A percentile compares a stretch with the other conserved stretches of the same genome.
phyloP scores from a whole-genome alignment of 2,888 invertebrate species.

The Disparrhopalites patrizii region DNA sequence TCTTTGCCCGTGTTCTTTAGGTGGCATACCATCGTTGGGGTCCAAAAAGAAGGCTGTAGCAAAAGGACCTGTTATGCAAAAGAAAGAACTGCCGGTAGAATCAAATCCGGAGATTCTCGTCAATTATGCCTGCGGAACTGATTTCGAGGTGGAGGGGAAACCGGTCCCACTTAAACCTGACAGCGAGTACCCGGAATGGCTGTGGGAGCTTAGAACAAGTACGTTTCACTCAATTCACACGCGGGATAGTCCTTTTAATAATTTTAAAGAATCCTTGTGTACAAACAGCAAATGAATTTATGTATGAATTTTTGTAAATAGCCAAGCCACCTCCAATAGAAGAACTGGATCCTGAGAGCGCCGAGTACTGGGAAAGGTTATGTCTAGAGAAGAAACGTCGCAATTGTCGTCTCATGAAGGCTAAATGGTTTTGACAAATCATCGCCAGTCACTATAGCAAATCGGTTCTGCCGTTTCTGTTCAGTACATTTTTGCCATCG shows the following conservation, averaged over 20 bases:
- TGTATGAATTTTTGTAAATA: conserved; percentile 38
- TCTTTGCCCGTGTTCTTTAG: background rate
- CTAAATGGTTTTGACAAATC: conserved; percentile 60
- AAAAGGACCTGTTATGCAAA: conserved; percentile 62
- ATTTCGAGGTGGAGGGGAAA: conserved; percentile 67
- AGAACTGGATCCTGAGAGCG: conserved; percentile 71
- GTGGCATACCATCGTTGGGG: conserved; percentile 43
- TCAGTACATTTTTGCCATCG: too few relatives aligned
- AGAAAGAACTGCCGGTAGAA: conserved; percentile 74
- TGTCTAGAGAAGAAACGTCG: conserved; percentile 62
- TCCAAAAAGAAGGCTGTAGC: conserved; percentile 57
- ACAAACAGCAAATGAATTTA: background rate
- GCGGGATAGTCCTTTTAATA: too few relatives aligned
- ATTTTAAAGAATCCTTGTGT: background rate
- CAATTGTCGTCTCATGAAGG: conserved; percentile 61
- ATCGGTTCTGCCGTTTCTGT: too few relatives aligned
- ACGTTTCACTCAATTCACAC: conserved; percentile 16
- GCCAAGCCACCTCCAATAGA: conserved; percentile 60
- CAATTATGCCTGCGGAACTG: conserved; percentile 77
- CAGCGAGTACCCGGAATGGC: conserved; percentile 86
- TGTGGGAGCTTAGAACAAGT: conserved; percentile 72
- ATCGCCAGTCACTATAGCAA: too few relatives aligned
- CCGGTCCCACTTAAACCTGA: conserved; percentile 72
- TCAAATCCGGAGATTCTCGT: conserved; percentile 73
- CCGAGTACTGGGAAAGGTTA: conserved; percentile 76